A percentile compares a stretch with the other conserved stretches of the same genome.
These are phyloP conservation scores for Bryconaethiops microstoma DNA, from an alignment of 2,797 vertebrate genomes.

Conservation along the genomic window DNA sequence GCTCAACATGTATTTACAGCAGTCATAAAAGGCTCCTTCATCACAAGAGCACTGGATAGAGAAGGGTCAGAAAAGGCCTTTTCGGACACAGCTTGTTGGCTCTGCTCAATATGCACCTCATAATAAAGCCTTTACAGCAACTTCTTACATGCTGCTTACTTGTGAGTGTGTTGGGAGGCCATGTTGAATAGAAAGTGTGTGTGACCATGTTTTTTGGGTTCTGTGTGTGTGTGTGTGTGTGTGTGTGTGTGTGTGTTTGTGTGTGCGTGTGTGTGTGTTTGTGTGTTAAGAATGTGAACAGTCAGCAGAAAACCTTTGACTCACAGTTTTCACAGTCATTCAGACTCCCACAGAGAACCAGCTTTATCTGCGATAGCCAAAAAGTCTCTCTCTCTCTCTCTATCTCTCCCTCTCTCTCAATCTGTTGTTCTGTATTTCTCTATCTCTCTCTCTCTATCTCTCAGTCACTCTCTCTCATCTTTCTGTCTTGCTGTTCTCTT, in stretches of 20 bases:
- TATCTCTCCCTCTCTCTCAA: conserved; percentile 25
- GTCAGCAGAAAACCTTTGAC: conserved; percentile 59
- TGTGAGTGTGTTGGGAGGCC: conserved; percentile 17
- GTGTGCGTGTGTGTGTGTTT: conserved; percentile 12
- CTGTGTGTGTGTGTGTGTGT: conserved; percentile 16
- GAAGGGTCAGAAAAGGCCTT: not conserved
- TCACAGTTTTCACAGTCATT: conserved; percentile 45
- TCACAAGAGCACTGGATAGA: conserved; percentile 20
- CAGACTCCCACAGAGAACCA: conserved; percentile 48
- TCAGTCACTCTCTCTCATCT: conserved; percentile 10
- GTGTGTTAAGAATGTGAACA: conserved; percentile 42
- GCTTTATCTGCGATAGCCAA: conserved; percentile 55
- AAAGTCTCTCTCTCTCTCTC: conserved; percentile 23
- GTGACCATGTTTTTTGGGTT: conserved; percentile 3
- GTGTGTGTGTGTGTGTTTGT: conserved; percentile 28
- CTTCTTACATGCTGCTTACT: conserved; percentile 32
- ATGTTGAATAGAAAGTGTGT: conserved; percentile 5
- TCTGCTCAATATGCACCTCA: conserved; percentile 45
- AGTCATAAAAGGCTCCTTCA: conserved; percentile 24
- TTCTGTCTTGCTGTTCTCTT: not conserved
- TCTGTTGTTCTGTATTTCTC: conserved; percentile 16
- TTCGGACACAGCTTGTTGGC: not conserved
- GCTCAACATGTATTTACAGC: conserved; percentile 24
- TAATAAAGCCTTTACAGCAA: conserved; percentile 47
- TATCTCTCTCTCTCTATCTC: conserved; percentile 7